Evolutionary conservation across 2,113 vertebrate genomes (phyloP).

Genomic region (Uropsilus gracilis): DNA sequence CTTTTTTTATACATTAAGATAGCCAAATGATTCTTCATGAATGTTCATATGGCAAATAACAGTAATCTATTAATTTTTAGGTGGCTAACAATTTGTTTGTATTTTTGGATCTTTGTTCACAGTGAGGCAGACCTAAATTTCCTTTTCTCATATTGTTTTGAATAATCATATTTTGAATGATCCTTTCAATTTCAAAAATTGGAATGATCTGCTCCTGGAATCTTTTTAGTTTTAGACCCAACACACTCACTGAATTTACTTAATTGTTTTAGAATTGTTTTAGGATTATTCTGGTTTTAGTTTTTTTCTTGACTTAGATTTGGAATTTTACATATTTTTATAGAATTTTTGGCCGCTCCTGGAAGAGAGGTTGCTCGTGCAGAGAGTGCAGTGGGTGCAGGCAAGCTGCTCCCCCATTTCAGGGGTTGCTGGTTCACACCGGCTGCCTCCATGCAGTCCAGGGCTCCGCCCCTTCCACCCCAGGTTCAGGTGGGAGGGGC

Average conservation of each 20-base stretch:
- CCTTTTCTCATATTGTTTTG: neutral
- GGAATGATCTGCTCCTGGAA: neutral
- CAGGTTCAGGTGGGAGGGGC: too few species aligned
- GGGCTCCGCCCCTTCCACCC: too few species aligned
- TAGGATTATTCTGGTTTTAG: neutral
- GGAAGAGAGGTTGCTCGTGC: too few species aligned
- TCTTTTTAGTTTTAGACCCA: neutral
- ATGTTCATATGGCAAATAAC: neutral
- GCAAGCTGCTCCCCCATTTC: too few species aligned
- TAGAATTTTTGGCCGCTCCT: too few species aligned
- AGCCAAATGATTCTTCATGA: neutral
- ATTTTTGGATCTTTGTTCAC: slow-evolving; percentile 16
- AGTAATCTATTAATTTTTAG: neutral
- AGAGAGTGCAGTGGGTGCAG: too few species aligned
- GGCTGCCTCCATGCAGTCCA: too few species aligned
- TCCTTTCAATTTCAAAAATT: neutral
- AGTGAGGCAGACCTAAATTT: neutral
- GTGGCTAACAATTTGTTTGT: neutral
- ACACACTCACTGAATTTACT: too few species aligned
- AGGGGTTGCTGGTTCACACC: too few species aligned
- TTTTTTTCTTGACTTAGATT: neutral
- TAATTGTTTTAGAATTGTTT: neutral
- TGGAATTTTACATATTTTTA: neutral
- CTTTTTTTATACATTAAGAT: neutral
- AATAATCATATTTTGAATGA: neutral